A percentile compares a stretch with the other conserved stretches of the same genome.
phyloP scores from a whole-genome alignment of 2,113 vertebrate genomes.

The Terrapene triunguis region DNA sequence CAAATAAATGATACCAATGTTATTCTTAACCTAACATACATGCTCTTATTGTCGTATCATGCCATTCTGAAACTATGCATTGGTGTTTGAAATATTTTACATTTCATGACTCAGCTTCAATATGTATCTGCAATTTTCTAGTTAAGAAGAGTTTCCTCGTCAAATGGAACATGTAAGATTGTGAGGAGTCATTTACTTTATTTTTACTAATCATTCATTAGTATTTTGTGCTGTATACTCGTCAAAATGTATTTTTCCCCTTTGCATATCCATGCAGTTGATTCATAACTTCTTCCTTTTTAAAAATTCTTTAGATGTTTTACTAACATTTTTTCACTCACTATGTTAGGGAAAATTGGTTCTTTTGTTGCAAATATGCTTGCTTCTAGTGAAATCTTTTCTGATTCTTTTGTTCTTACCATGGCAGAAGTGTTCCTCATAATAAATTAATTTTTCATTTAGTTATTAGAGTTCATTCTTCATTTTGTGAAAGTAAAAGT shows the following conservation, averaged over 20 bases:
- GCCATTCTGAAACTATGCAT: neutral
- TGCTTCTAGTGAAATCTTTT: neutral
- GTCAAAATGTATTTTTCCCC: neutral
- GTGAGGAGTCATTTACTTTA: neutral
- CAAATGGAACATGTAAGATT: neutral
- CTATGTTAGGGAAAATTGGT: neutral
- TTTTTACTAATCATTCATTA: neutral
- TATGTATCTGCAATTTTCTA: neutral
- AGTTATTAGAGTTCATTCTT: neutral
- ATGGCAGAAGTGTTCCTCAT: fast-evolving
- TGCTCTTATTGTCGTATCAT: neutral
- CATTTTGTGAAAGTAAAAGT: neutral
- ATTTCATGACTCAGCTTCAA: neutral
- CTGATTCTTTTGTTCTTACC: neutral
- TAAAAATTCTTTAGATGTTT: neutral
- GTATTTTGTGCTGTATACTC: neutral
- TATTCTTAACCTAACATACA: neutral
- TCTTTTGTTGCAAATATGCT: fast-evolving
- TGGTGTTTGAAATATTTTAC: neutral
- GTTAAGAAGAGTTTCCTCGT: neutral
- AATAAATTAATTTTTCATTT: neutral
- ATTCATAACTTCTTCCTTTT: fast-evolving
- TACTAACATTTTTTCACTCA: fast-evolving
- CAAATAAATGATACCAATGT: neutral
- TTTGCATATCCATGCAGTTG: neutral